phyloP scores from a whole-genome alignment of 2,888 invertebrate species.

The Pyrgus malvae region DNA sequence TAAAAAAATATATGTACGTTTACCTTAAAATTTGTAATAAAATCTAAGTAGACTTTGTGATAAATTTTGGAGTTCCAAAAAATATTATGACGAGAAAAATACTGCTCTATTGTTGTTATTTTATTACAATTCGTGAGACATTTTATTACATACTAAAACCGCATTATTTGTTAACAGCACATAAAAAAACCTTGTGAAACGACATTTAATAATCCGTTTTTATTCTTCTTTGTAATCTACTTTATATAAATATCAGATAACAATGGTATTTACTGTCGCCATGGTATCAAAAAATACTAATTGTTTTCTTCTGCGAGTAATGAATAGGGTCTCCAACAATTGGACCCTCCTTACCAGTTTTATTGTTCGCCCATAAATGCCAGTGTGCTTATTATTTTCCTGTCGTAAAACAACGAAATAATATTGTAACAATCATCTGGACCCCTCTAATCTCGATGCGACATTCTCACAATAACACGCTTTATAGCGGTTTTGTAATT shows the following conservation, averaged over 20 bases:
- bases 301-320: constrained; percentile 34
- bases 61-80: too few relatives aligned
- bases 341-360: constrained; percentile 56
- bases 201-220: constrained; percentile 7
- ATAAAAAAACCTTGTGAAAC: background rate
- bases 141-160: background rate
- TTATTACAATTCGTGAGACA: background rate
- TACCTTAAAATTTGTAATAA: too few relatives aligned
- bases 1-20: too few relatives aligned
- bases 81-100: too few relatives aligned
- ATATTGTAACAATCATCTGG: constrained; percentile 68
- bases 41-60: too few relatives aligned
- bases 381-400: constrained; percentile 70
- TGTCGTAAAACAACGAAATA: constrained; percentile 78
- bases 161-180: background rate
- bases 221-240: background rate
- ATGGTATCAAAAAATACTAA: constrained; percentile 29
- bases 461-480: constrained; percentile 58
- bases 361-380: constrained; percentile 68
- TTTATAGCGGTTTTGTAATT: constrained; percentile 72
- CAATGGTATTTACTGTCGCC: constrained; percentile 14
- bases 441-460: constrained; percentile 60
- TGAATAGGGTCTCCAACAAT: constrained; percentile 43
- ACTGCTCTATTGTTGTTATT: too few relatives aligned
- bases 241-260: background rate